A percentile compares a stretch with the other conserved stretches of the same genome.
phyloP scores from a whole-genome alignment of 92 coral and sea anemone species.

The Actinostola sp. region DNA sequence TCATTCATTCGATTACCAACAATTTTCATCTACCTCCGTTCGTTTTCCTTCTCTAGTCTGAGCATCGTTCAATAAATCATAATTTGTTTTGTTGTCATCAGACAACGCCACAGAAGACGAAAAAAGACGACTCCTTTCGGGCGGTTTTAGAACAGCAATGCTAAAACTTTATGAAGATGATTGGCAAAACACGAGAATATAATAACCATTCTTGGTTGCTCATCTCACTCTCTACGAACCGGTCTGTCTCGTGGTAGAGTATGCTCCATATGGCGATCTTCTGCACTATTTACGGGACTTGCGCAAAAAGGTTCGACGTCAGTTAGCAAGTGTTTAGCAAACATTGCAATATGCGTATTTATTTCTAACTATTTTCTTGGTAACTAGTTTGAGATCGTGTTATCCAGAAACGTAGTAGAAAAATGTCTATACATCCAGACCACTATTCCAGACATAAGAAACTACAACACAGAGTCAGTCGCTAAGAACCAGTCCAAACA shows the following conservation, averaged over 20 bases:
- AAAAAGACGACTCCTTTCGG: too few species aligned
- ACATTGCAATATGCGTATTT: too few species aligned
- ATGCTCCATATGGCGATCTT: slow-evolving; percentile 87
- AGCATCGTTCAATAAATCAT: background rate
- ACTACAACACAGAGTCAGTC: too few species aligned
- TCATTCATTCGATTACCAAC: too few species aligned
- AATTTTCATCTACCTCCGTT: too few species aligned
- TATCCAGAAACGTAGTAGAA: too few species aligned
- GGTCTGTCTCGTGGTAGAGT: slow-evolving; percentile 81
- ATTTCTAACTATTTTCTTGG: too few species aligned
- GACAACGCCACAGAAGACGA: slow-evolving; percentile 81
- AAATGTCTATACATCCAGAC: too few species aligned
- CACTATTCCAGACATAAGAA: too few species aligned
- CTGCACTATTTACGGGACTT: slow-evolving; percentile 79
- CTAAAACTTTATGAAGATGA: slow-evolving; percentile 91
- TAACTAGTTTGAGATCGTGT: too few species aligned
- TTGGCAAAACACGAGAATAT: slow-evolving; percentile 91
- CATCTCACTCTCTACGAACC: slow-evolving; percentile 90
- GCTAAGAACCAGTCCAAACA: too few species aligned
- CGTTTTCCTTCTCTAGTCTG: background rate
- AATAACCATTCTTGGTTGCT: slow-evolving; percentile 89
- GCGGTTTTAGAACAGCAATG: slow-evolving; percentile 90
- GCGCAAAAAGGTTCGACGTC: slow-evolving; percentile 85
- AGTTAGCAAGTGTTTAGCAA: too few species aligned
- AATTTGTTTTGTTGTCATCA: slow-evolving; percentile 12